Evolutionary conservation across 2,113 vertebrate species (phyloP), one percentile per base, ranked within the genome.

Genomic region (Bucco capensis): DNA sequence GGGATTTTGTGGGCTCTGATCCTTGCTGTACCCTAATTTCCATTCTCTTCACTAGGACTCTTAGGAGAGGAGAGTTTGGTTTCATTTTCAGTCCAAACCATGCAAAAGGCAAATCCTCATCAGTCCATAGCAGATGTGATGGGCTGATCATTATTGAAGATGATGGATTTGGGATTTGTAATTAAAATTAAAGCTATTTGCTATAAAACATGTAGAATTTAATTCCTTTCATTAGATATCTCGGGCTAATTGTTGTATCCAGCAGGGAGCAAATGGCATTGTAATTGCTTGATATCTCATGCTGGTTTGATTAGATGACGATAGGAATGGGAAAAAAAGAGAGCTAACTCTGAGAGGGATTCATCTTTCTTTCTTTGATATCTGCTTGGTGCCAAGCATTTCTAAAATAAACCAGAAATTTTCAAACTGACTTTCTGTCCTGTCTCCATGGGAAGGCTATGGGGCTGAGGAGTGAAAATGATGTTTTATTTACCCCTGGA

Each of bases 121-220:
- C 86, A 72, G 46, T 4, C 38, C 57, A 11, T 77, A 89, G 76
- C 92, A 92, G 90, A 91, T 95, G 92, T 75, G 90, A 95, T 65
- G 90, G 66, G 67, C 83, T 88, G 81, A 95, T 91, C n/a, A 0
- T 96, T 91, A 91, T 93, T 92, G 89, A 91, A 88, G 78, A 93
- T 94, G 95, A 96, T 96, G 81, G 95, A 95, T 95, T 94, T 95
- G 94, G 89, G 94, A 95, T 93, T 96, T 92, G 93, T 95, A 96
- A 96, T 97, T 97, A 96, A 96, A 97, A 96, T 94, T 96, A 93
- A 89, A 96, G 83, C 94, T 92, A 95, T 96, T 96, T 96, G 84
- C 74, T 88, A 92, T 90, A 94, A 94, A 96, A 85, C 85, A 93
- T 82, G 84, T 92, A 91, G 91, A 85, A 96, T 94, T 95, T 94